Evolutionary conservation across 2,888 invertebrate species (phyloP), one percentile per base, ranked within the genome.

Genomic region (Cerastis rubricosa): DNA sequence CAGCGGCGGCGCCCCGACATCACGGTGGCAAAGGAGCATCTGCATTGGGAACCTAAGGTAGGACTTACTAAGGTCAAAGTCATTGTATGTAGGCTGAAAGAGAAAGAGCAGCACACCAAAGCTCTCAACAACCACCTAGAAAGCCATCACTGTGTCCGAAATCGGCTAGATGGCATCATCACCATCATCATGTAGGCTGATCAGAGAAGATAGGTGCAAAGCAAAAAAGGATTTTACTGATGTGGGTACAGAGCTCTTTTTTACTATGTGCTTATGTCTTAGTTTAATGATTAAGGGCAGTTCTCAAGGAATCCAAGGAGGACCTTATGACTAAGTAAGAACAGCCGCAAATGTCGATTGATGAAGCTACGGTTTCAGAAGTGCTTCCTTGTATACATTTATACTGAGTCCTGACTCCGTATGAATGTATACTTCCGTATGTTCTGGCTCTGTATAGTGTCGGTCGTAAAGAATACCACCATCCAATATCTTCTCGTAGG

Each of bases 1-100:
- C 99, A 99, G 93, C 97, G 99, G 82, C 97, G 99, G 67, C 98
- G 98, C 87, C 99, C 99, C 0, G 99, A 99, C 93, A 99, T 99
- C 87, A 97, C 98, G 0, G 96, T 99, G 76, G 99, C 99, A 7
- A 98, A 98, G 90, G 97, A 97, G 78, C 97, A 98, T 90, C 97
- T 99, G 22, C 97, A 98, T 81, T 99, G 99, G 99, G 97, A 98
- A 90, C 99, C 99, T 14, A 98, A 98, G 97, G 98, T 99, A 43
- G 43, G 11, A 2, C 5, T 17, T n/a, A 57, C 9, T 19, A 29
- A 25, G 2, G 25, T 59, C n/a, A n/a, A 45, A 45, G 17, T 17
- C 4, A 69, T 70, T 29, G 17, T 29, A 17, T 35, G 35, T 35
- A 35, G 3, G 35, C 35, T 35, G 35, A 35, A 35, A 35, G 35